A percentile compares a stretch with the other conserved stretches of the same genome.
These are phyloP conservation scores for Stegastes partitus DNA, from an alignment of 2,113 vertebrate species.

Conservation along the genomic window DNA sequence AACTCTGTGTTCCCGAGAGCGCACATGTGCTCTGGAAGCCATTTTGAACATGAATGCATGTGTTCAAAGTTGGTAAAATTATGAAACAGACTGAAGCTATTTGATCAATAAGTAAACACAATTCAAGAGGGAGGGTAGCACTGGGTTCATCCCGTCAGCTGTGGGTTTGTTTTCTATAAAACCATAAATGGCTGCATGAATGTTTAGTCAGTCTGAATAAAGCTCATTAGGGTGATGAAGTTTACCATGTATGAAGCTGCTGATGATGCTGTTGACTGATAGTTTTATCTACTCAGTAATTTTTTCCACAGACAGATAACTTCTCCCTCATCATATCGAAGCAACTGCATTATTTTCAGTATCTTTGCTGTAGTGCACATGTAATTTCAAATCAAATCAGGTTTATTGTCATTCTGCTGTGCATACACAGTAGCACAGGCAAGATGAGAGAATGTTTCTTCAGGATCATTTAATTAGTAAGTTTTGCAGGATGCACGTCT, in stretches of 20 bases:
- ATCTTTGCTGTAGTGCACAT: not conserved
- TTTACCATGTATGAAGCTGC: not conserved
- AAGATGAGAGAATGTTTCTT: no score
- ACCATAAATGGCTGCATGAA: not conserved
- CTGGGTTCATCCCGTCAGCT: not conserved
- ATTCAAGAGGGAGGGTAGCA: not conserved
- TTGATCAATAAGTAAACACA: not conserved
- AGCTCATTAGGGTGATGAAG: not conserved
- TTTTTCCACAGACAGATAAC: not conserved
- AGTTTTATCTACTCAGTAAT: not conserved
- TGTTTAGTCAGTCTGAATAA: not conserved
- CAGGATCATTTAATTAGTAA: no score
- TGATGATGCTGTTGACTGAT: not conserved
- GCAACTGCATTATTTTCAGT: not conserved
- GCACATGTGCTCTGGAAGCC: conserved; percentile 6
- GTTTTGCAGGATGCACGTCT: no score
- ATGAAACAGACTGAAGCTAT: conserved; percentile 4
- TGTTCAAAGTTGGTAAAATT: not conserved
- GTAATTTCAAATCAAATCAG: not conserved
- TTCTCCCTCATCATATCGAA: not conserved
- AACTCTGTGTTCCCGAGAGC: not conserved
- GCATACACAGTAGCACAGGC: no score
- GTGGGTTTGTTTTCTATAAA: not conserved
- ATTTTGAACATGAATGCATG: conserved; percentile 20
- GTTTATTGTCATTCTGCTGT: no score